Base-by-base conservation (phyloP, 1,140 invertebrate species). In the Aphaenogaster rudis region DNA sequence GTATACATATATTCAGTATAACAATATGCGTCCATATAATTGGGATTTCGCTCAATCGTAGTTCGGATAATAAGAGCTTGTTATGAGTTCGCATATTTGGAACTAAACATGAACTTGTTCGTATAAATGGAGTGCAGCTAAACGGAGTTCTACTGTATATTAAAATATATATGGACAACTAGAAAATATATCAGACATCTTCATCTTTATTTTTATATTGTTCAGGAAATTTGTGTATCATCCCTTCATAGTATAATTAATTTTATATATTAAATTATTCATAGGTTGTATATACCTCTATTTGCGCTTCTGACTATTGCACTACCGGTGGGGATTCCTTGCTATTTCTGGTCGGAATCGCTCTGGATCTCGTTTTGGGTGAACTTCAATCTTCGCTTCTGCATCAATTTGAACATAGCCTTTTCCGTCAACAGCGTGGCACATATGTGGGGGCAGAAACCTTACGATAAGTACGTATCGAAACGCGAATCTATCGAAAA, bases 341-440 rank as follows among this genome's bases (percentile, higher is more conserved):
- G 97, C 84, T 97, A 97, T 92, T 97, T 97, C 85, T 99, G 98
- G 98, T 96, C 97, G 57, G 99, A 99, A 95, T 96, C 95, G 5
- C 90, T 98, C 3, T 96, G 97, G 94, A 97, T 96, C 90, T 97
- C 98, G 2, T 98, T 98, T 93, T 98, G 98, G 95, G 96, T 99
- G 2, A 97, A 97, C 87, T 98, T 98, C 89, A 97, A 98, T 64
- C 96, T 97, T 80, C 96, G 99, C 39, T 99, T 99, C 94, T 97
- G 97, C 63, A 96, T 97, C 45, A 98, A 97, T 0, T 96, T 99
- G 0, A 98, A 99, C 93, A 97, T 98, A 86, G 99, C 98, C 0
- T 99, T 98, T 96, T 97, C 97, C 86, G 98, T 99, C 4, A 99
- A 99, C 94, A 98, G 98, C 93, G 97, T 98, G 17, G 98, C 98